Base-by-base conservation (phyloP, 1,140 invertebrate genomes). In the Hesperophylax magnus region DNA sequence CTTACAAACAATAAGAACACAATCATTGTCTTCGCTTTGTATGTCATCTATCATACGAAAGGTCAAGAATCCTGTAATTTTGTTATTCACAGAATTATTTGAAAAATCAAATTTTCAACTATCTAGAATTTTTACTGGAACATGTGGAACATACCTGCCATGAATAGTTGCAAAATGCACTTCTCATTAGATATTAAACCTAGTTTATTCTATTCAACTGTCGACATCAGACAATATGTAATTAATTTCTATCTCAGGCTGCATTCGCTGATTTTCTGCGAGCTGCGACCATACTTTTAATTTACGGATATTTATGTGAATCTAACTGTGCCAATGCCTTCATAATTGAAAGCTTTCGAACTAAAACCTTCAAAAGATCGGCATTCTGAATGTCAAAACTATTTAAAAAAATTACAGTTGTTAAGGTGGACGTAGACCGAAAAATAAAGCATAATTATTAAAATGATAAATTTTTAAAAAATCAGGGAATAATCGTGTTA, bases 341-440 rank as follows among this genome's bases (percentile, higher is more conserved):
- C 18, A 58, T 61, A 61, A 61, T 61, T 20, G 24, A 61, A 61
- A 61, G 24, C 20, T 20, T 61, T 61, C 58, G 20, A 20, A 61
- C 14, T 61, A 61, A 61, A 18, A 8, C 58, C 18, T 61, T 14
- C 11, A 22, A 3, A 20, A 52, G 0, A 0, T 52, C 52, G 17
- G 54, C 7, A 74, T 53, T 20, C 11, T 54, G 47, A 74, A 53
- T 54, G 34, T 53, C 47, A 54, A 74, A 74, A 74, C 52, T 17
- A 74, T 74, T 74, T n/a, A n/a, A 54, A 22, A 15, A 61, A 61
- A 20, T 14, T 3, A 9, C 1, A 47, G 24, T 61, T 61, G 15
- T 61, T 61, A 24, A 61, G 6, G 7, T 7, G 24, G 20, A 22
- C 58, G 1, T 47, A 1, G 27, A 27, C 27, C 5, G 2, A 27